phyloP scores from a whole-genome alignment of 2,797 vertebrate species.

The Danio choprae region DNA sequence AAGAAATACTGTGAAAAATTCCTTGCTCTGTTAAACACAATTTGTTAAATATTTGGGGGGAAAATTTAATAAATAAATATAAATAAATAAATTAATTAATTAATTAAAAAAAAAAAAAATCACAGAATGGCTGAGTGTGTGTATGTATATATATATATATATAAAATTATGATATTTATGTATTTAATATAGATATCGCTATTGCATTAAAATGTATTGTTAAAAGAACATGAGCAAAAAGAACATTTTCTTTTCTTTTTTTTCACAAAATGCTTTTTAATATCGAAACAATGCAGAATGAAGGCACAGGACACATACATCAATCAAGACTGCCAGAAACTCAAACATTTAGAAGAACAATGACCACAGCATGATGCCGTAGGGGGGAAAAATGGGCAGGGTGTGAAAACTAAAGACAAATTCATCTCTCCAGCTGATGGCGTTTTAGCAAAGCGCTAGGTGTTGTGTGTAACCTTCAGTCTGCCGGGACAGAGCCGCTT shows the following conservation, averaged over 20 bases:
- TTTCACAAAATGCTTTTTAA: not conserved
- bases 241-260: not conserved
- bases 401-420: conserved; percentile 20
- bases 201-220: no score
- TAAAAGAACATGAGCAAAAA: not conserved
- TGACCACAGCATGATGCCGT: not conserved
- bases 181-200: no score
- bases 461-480: conserved; percentile 44
- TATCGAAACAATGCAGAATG: not conserved
- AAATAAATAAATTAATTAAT: no score
- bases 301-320: not conserved
- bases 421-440: conserved; percentile 55
- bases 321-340: not conserved
- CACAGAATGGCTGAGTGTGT: no score
- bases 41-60: no score
- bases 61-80: no score
- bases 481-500: conserved; percentile 58
- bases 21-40: no score
- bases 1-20: no score
- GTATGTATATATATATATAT: no score
- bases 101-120: no score
- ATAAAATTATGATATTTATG: no score
- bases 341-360: conserved; percentile 25
- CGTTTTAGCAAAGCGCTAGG: conserved; percentile 40
- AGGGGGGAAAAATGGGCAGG: not conserved